A percentile compares a stretch with the other conserved stretches of the same genome.
These are phyloP conservation scores for Lontra canadensis DNA, from an alignment of 2,113 vertebrate genomes.

Conservation along the genomic window DNA sequence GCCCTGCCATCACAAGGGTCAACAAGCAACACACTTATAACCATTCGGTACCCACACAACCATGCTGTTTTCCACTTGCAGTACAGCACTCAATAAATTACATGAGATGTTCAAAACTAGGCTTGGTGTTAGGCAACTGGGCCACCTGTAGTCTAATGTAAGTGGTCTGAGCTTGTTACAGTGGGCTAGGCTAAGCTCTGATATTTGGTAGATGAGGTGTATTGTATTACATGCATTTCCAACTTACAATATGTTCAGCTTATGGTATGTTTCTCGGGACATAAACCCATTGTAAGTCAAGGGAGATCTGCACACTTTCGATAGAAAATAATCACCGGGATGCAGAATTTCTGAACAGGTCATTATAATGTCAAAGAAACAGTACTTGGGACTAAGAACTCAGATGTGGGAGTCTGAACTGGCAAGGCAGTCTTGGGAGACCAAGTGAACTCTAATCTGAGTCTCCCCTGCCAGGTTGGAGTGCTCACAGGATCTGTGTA, in stretches of 20 bases:
- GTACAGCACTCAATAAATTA: background rate
- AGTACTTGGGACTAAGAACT: background rate
- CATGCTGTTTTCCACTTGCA: background rate
- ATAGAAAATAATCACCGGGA: background rate
- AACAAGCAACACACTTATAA: background rate
- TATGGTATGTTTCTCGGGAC: background rate
- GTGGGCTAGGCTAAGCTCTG: background rate
- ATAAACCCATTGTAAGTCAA: background rate
- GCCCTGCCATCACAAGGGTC: background rate
- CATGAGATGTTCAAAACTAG: background rate
- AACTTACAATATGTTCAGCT: background rate
- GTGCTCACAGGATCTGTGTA: background rate
- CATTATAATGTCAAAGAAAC: background rate
- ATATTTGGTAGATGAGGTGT: background rate
- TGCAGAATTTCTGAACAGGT: slow-evolving; percentile 1
- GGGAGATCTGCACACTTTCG: background rate
- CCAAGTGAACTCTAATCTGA: background rate
- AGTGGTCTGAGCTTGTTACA: background rate
- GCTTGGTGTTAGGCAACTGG: background rate
- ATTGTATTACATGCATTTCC: background rate
- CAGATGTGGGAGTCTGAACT: background rate
- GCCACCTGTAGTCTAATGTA: background rate
- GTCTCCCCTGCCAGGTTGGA: background rate
- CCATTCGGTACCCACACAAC: background rate
- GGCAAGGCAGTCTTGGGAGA: background rate